Conservation (phyloP, 2,888 invertebrate species). For the Tenthredo notha region DNA sequence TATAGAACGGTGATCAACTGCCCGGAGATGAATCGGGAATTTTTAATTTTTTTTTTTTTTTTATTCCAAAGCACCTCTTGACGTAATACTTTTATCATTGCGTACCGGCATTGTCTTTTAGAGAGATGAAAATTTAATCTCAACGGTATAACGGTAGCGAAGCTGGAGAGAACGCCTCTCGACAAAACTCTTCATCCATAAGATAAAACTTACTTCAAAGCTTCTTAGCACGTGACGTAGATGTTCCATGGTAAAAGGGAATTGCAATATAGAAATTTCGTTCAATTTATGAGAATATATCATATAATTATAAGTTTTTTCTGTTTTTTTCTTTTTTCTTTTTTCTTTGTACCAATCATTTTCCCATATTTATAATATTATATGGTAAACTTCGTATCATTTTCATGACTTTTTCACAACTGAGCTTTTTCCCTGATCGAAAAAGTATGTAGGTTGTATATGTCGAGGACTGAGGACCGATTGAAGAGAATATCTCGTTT, state of each 20-base stretch:
- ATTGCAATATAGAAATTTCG: neutral
- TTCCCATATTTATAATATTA: neutral
- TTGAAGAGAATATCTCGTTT: neutral
- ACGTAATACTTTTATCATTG: conserved; percentile 28
- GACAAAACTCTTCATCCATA: neutral
- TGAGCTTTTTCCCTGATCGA: neutral
- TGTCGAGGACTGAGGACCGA: neutral
- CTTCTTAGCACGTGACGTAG: conserved; percentile 24
- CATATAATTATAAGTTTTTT: neutral
- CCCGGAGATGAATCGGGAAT: neutral
- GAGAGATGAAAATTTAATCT: conserved; percentile 42
- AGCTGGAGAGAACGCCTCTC: neutral
- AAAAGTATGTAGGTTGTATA: neutral
- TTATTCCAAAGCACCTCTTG: neutral
- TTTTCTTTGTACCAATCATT: neutral
- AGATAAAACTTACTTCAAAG: conserved; percentile 25
- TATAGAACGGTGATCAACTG: neutral
- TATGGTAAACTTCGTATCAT: neutral
- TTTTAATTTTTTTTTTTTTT: too few species aligned
- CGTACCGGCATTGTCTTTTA: conserved; percentile 15
- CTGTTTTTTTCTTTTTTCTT: neutral
- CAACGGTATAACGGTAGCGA: too few species aligned
- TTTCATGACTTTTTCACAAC: neutral
- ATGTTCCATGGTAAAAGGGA: neutral
- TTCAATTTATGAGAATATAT: neutral